Evolutionary conservation across 2,888 invertebrate genomes (phyloP), one percentile per base, ranked within the genome.

Genomic region (Arge pagana): DNA sequence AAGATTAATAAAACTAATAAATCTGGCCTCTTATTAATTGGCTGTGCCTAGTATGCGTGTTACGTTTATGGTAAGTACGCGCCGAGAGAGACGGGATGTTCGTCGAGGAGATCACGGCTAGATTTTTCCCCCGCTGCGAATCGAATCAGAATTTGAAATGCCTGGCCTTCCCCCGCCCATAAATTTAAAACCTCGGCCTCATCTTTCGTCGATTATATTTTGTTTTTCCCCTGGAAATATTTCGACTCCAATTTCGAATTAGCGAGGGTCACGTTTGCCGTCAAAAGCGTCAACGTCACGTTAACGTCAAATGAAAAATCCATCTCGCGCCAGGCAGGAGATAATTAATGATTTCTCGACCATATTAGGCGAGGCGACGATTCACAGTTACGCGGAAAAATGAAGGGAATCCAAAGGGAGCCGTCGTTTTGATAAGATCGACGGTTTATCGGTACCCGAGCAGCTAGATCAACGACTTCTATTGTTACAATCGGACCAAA

Each of bases 121-220:
- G 28, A 26, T 26, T 30, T 31, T 31, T 26, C 42, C 21, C 42
- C 42, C 13, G 42, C 30, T 42, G 42, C 31, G 42, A 19, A 42
- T 42, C 42, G 42, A 42, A 42, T 42, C 42, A 26, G 42, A 42
- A 42, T 42, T 42, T 30, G 42, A 19, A 42, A 42, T 42, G 42
- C 42, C 30, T 31, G 42, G 42, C 30, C 30, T 42, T 42, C 42
- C 30, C 42, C 31, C 19, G 13, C 21, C 31, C 19, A 31, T 30
- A 31, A 42, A 42, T 42, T 19, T n/a, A 23, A 23, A 30, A n/a
- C 26, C 13, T 31, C 31, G 31, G 42, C 42, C n/a, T n/a, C n/a
- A 42, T 31, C 30, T 42, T 8, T 13, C n/a, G 30, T 42, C 42
- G 42, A 42, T 11, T 19, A 19, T 42, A 21, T 42, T 42, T 42